phyloP scores from a whole-genome alignment of 2,113 vertebrate genomes.

The Corapipo altera region DNA sequence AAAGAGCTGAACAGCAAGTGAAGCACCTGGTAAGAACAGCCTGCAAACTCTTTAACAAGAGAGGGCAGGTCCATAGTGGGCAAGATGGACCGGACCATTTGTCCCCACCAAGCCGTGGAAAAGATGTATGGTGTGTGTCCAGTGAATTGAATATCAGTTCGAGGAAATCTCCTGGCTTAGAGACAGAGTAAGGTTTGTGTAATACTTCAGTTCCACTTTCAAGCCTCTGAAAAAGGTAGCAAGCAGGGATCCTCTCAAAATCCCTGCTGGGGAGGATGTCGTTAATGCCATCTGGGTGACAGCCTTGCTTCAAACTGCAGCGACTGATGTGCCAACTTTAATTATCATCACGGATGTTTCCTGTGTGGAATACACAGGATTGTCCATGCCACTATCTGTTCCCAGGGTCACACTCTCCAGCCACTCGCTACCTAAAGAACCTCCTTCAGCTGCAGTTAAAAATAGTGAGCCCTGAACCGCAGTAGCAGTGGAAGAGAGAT shows the following conservation, averaged over 20 bases:
- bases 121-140: rapidly evolving
- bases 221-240: neutral
- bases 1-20: neutral
- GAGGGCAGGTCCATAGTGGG: neutral
- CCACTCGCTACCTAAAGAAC: neutral
- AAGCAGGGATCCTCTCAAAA: neutral
- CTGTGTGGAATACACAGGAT: neutral
- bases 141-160: rapidly evolving
- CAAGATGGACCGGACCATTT: neutral
- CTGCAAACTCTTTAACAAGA: neutral
- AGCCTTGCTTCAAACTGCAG: neutral
- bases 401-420: neutral
- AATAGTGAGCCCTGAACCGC: neutral
- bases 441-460: neutral
- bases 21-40: neutral
- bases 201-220: neutral
- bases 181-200: neutral
- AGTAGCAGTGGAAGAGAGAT: neutral
- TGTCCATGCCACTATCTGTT: neutral
- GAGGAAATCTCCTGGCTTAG: neutral
- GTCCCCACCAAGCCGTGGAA: rapidly evolving
- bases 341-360: neutral
- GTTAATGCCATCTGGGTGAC: neutral
- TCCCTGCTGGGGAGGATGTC: neutral
- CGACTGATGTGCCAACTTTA: neutral